Conservation (phyloP, 2,113 vertebrate species). For the Labeo rohita region DNA sequence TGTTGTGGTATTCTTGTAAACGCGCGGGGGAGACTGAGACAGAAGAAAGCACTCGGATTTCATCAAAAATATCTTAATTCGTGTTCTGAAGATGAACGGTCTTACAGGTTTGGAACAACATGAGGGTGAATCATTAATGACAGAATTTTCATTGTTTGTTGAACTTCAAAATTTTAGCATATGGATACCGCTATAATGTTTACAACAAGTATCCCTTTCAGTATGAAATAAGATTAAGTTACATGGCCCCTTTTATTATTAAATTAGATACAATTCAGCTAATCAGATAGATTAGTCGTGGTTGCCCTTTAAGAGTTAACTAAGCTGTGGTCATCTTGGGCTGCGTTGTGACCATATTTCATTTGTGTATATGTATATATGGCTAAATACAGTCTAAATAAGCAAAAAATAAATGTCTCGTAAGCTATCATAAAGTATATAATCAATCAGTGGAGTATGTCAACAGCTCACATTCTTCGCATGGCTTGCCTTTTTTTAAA, state of each 20-base stretch:
- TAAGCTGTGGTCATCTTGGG: not conserved
- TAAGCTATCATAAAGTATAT: not conserved
- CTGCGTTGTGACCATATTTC: not conserved
- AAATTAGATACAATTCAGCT: not conserved
- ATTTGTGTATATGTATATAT: not conserved
- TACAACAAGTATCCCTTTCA: not conserved
- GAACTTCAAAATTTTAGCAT: not conserved
- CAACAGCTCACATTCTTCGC: slow-evolving; percentile 23
- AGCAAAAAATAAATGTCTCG: not conserved
- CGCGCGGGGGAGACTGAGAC: no score
- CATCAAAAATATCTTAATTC: no score
- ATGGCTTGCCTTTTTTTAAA: not conserved
- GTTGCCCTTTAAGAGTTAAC: slow-evolving; percentile 16
- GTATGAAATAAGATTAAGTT: not conserved
- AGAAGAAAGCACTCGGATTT: no score
- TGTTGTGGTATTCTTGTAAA: no score
- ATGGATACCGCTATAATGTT: not conserved
- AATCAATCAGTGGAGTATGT: not conserved
- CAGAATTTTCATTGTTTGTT: no score
- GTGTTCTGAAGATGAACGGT: no score
- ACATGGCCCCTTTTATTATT: slow-evolving; percentile 11
- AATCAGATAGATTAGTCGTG: not conserved
- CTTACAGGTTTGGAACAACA: no score
- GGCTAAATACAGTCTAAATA: slow-evolving; percentile 20
- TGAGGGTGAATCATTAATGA: no score